Conservation (phyloP, 37 sponge, comb jelly and placozoan genomes). For the Ephydatia muelleri region DNA sequence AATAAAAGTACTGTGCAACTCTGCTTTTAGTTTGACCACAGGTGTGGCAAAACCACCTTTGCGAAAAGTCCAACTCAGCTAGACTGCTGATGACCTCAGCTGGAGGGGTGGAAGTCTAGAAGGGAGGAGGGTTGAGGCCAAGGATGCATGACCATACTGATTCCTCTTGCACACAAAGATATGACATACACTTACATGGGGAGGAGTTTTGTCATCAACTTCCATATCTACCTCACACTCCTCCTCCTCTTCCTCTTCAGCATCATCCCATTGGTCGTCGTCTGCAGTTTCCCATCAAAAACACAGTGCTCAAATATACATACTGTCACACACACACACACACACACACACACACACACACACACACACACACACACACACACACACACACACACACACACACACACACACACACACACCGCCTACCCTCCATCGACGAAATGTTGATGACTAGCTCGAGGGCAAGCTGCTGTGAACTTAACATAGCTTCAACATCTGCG, state of each 20-base stretch:
- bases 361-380: conserved; percentile 7
- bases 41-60: not conserved
- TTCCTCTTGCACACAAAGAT: no score
- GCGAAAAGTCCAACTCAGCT: not conserved
- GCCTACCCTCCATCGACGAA: conserved; percentile 24
- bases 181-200: no score
- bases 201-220: not conserved
- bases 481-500: not conserved
- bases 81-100: not conserved
- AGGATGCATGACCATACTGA: not conserved
- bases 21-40: no score
- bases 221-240: not conserved
- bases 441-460: conserved; percentile 30
- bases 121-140: not conserved
- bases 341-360: not conserved
- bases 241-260: conserved; percentile 7
- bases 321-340: not conserved
- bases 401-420: not conserved
- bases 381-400: conserved; percentile 12
- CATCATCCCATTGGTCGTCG: not conserved
- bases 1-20: no score
- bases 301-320: not conserved
- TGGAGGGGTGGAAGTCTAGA: not conserved
- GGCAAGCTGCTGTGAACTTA: conserved; percentile 30
- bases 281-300: not conserved